These are phyloP conservation scores for Zaprionus nigranus DNA, from an alignment of 1,140 invertebrate species.

Conservation along the genomic window DNA sequence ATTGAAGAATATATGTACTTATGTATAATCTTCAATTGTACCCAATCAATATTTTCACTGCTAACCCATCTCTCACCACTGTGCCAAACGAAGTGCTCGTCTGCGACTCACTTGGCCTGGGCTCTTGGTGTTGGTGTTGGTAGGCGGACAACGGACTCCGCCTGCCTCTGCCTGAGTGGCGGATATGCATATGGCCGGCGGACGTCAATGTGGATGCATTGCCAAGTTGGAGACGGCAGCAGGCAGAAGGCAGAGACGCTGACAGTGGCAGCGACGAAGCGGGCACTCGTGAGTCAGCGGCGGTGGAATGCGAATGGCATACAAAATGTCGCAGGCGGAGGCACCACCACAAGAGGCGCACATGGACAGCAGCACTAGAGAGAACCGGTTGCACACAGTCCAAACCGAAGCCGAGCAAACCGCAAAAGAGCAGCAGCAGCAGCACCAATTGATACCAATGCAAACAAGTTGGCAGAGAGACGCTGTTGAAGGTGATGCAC, in stretches of 20 bases:
- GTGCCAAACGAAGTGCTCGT: constrained; percentile 21
- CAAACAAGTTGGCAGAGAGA: constrained; percentile 61
- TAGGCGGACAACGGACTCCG: constrained; percentile 56
- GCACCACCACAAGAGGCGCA: not conserved
- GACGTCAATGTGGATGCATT: constrained; percentile 49
- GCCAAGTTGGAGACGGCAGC: constrained; percentile 3
- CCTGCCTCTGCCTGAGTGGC: constrained; percentile 64
- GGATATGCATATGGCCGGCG: constrained; percentile 72
- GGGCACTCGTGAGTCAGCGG: constrained; percentile 66
- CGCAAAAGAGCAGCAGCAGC: constrained; percentile 25
- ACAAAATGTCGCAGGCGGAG: constrained; percentile 72
- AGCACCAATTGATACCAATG: constrained; percentile 64
- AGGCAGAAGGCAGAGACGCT: constrained; percentile 11
- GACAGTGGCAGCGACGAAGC: constrained; percentile 14
- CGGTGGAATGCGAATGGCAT: constrained; percentile 78
- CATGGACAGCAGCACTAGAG: constrained; percentile 28
- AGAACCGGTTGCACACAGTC: constrained; percentile 59
- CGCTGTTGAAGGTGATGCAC: constrained; percentile 26
- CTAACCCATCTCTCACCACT: not conserved
- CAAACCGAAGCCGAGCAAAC: constrained; percentile 51
- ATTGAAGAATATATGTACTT: too few relatives aligned
- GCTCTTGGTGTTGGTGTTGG: constrained; percentile 27
- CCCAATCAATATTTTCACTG: not conserved
- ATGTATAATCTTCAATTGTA: too few relatives aligned
- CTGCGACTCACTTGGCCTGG: not conserved